Evolutionary conservation across 2,113 vertebrate species (phyloP).

Genomic region (Pteropus alecto): DNA sequence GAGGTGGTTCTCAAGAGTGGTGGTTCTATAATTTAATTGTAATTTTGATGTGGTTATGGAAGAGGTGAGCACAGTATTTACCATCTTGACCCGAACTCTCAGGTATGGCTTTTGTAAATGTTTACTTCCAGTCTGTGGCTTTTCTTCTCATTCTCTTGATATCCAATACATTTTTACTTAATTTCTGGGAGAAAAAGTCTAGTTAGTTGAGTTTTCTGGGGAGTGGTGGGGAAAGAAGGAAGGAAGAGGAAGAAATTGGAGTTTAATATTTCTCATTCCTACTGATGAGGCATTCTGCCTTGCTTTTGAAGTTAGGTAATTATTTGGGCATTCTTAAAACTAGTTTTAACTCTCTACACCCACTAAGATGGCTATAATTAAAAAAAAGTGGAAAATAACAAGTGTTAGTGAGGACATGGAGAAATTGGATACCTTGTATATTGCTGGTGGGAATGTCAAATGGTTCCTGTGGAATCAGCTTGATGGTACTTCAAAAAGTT

Average conservation of each 20-base stretch:
- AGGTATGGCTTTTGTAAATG: background rate
- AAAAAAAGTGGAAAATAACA: background rate
- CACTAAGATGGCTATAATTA: background rate
- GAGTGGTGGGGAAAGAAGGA: background rate
- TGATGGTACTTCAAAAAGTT: background rate
- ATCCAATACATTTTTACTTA: background rate
- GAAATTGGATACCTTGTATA: background rate
- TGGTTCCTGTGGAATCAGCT: background rate
- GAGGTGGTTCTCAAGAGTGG: background rate
- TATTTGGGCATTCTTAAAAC: background rate
- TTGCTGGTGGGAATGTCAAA: background rate
- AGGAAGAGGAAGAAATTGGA: background rate
- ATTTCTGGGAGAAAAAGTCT: background rate
- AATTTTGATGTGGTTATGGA: background rate
- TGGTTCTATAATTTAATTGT: background rate
- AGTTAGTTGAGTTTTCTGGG: background rate
- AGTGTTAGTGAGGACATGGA: background rate
- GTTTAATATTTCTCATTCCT: background rate
- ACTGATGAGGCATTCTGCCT: background rate
- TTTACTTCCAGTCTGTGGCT: background rate
- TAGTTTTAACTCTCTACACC: background rate
- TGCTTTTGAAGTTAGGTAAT: background rate
- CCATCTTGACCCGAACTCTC: background rate
- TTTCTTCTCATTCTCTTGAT: background rate
- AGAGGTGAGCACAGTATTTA: background rate